These are phyloP conservation scores for Tragelaphus strepsiceros DNA, from an alignment of 2,113 vertebrate species.

Conservation along the genomic window DNA sequence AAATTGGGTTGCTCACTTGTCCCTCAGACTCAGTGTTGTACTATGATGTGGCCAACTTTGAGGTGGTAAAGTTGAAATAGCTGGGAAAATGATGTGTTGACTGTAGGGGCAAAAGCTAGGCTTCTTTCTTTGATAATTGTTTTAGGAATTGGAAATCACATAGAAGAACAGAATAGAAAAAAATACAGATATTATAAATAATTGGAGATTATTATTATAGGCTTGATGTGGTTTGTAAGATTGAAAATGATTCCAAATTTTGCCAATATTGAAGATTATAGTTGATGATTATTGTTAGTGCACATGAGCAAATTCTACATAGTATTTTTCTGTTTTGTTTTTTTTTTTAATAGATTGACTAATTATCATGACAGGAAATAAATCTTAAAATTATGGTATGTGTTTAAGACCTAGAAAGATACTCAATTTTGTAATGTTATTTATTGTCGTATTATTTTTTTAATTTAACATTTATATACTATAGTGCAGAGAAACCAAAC, in stretches of 20 bases:
- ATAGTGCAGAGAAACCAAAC: neutral
- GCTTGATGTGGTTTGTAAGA: neutral
- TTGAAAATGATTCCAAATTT: neutral
- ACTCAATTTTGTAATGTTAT: neutral
- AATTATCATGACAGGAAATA: neutral
- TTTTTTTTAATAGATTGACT: neutral
- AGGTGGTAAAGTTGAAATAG: neutral
- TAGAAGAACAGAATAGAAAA: neutral
- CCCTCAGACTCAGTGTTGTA: neutral
- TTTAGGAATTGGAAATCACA: neutral
- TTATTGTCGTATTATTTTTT: neutral
- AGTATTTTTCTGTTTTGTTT: neutral
- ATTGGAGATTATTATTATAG: neutral
- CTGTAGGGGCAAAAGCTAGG: neutral
- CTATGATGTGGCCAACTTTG: neutral
- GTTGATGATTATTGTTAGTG: neutral
- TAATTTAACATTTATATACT: neutral
- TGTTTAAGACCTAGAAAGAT: neutral
- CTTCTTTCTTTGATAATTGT: neutral
- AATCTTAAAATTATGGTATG: neutral
- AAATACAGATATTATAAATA: neutral
- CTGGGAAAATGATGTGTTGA: neutral
- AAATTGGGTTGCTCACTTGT: neutral
- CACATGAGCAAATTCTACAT: neutral
- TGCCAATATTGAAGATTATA: neutral